Percentiles rank a stretch among this genome's conserved stretches.
phyloP scores from a whole-genome alignment of 1,140 invertebrate genomes.

The Aphaenogaster floridana region DNA sequence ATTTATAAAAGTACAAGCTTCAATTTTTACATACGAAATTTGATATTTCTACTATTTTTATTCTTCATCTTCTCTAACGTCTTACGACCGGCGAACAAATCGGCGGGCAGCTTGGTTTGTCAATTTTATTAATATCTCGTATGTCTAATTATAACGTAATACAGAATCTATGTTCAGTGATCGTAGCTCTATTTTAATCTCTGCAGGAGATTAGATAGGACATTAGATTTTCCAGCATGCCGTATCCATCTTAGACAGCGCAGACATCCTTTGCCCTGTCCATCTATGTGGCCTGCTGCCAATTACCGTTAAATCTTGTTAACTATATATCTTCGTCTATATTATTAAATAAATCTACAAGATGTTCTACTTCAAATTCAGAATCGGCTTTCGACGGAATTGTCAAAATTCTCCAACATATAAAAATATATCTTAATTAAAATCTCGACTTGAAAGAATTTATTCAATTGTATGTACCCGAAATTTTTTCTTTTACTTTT shows the following conservation, averaged over 20 bases:
- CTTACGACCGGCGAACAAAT: not conserved
- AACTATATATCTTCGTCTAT: conserved; percentile 12
- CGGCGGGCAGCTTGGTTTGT: not conserved
- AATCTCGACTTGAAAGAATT: not conserved
- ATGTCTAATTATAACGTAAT: conserved; percentile 47
- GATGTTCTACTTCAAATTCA: not conserved
- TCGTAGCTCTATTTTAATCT: conserved; percentile 52
- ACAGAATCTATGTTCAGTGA: conserved; percentile 49
- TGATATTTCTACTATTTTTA: conserved; percentile 23
- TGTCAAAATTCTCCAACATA: not conserved
- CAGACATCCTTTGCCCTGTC: conserved; percentile 31
- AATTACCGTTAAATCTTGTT: conserved; percentile 31
- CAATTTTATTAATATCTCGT: conserved; percentile 41
- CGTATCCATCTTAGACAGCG: conserved; percentile 43
- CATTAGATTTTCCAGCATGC: conserved; percentile 49
- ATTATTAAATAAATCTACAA: conserved; percentile 35
- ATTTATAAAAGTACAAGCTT: not conserved
- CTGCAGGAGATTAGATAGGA: conserved; percentile 22
- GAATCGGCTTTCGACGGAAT: not conserved
- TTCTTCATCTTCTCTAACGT: not conserved
- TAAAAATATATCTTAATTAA: not conserved
- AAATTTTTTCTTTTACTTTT: not conserved
- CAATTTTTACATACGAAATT: not conserved
- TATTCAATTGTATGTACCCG: not conserved
- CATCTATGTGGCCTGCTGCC: not conserved